phyloP scores from a whole-genome alignment of 2,113 vertebrate species.

The Equus quagga region DNA sequence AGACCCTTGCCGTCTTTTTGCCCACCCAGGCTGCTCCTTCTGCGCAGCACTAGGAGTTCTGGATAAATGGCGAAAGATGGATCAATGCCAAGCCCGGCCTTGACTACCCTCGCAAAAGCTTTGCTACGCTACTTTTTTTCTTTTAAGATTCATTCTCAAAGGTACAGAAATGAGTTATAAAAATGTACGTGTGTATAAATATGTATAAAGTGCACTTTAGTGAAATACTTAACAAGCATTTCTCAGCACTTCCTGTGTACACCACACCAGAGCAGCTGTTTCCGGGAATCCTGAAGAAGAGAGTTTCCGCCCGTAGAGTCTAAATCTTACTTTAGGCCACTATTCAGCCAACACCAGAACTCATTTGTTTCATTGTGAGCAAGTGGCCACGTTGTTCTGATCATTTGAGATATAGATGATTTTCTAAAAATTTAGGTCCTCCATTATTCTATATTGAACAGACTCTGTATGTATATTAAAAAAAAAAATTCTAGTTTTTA shows the following conservation, averaged over 20 bases:
- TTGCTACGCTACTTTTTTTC: neutral
- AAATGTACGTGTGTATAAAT: slow-evolving; percentile 52
- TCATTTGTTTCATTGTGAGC: slow-evolving; percentile 6
- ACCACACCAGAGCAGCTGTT: slow-evolving; percentile 73
- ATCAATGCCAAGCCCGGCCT: neutral
- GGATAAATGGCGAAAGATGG: neutral
- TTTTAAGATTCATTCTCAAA: slow-evolving; percentile 46
- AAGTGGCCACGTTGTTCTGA: neutral
- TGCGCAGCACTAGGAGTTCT: neutral
- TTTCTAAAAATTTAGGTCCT: slow-evolving; percentile 41
- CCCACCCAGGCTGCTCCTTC: neutral
- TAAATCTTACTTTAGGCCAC: slow-evolving; percentile 35
- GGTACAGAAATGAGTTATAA: slow-evolving; percentile 43
- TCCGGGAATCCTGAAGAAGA: slow-evolving; percentile 64
- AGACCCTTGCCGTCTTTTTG: neutral
- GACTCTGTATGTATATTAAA: neutral
- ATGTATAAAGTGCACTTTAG: slow-evolving; percentile 12
- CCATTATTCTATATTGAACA: neutral
- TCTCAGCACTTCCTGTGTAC: slow-evolving; percentile 69
- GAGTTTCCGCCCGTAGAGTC: neutral
- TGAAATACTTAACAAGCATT: slow-evolving; percentile 57
- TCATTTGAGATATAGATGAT: neutral
- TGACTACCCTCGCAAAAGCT: neutral
- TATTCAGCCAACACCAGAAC: neutral
- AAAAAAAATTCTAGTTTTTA: slow-evolving; percentile 40